phyloP scores from a whole-genome alignment of 2,888 invertebrate species.

The Aphodius sticticus region DNA sequence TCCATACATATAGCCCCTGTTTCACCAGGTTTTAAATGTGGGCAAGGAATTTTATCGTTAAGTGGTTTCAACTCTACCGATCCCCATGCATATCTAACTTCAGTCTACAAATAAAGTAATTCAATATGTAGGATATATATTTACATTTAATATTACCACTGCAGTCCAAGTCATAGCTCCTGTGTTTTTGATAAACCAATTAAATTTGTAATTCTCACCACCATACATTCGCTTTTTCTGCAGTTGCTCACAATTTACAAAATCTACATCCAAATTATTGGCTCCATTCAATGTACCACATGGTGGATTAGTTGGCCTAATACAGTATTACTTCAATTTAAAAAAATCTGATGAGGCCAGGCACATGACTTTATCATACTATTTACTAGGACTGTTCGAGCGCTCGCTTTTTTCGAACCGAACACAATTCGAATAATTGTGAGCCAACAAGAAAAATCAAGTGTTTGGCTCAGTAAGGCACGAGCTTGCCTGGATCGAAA shows the following conservation, averaged over 20 bases:
- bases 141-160: slow-evolving; percentile 10
- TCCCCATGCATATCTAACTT: slow-evolving; percentile 59
- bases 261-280: background rate
- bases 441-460: too few species aligned
- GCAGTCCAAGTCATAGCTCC: background rate
- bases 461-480: too few species aligned
- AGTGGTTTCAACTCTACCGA: slow-evolving; percentile 55
- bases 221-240: background rate
- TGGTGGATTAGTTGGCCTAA: too few species aligned
- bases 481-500: too few species aligned
- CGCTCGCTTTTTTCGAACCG: too few species aligned
- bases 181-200: background rate
- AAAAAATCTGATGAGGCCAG: too few species aligned
- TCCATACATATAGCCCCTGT: slow-evolving; percentile 53
- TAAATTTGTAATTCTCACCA: background rate
- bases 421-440: too few species aligned
- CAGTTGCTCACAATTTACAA: background rate
- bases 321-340: too few species aligned
- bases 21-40: slow-evolving; percentile 56
- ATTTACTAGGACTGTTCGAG: too few species aligned
- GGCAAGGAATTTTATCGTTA: slow-evolving; percentile 52
- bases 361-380: too few species aligned
- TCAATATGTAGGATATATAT: slow-evolving; percentile 8
- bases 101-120: slow-evolving; percentile 52
- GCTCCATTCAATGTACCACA: background rate